These are phyloP conservation scores for Drosophila rellima DNA, from an alignment of 2,888 invertebrate species.

Conservation along the genomic window DNA sequence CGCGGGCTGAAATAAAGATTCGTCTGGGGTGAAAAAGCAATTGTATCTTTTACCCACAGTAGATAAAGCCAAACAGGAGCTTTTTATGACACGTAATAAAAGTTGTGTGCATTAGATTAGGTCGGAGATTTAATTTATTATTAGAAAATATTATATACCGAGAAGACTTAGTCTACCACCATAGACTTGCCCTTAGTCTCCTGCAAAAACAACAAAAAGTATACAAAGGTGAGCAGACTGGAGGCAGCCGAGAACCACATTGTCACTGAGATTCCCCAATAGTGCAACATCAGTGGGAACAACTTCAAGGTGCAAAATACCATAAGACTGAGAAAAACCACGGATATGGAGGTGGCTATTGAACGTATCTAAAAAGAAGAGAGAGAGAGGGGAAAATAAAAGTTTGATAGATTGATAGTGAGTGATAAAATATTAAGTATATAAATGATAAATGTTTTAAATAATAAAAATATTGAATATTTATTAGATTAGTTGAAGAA, in stretches of 20 bases:
- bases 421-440: no score
- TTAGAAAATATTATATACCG: constrained; percentile 1
- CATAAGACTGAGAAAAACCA: constrained; percentile 71
- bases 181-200: constrained; percentile 84
- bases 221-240: constrained; percentile 74
- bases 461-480: neutral
- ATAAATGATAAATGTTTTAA: no score
- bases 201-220: constrained; percentile 74
- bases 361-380: constrained; percentile 78
- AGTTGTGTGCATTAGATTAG: constrained; percentile 10
- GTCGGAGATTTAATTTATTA: constrained; percentile 37
- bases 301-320: constrained; percentile 78
- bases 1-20: constrained; percentile 12
- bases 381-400: no score
- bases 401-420: neutral
- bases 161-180: constrained; percentile 64
- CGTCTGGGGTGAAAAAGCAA: constrained; percentile 6
- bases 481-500: neutral
- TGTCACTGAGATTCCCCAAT: constrained; percentile 72
- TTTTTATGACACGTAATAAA: constrained; percentile 30
- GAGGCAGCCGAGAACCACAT: constrained; percentile 82
- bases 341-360: constrained; percentile 71
- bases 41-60: constrained; percentile 12
- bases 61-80: constrained; percentile 27
- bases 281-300: constrained; percentile 77